phyloP scores from a whole-genome alignment of 2,888 invertebrate species.

The Andrena marginata region DNA sequence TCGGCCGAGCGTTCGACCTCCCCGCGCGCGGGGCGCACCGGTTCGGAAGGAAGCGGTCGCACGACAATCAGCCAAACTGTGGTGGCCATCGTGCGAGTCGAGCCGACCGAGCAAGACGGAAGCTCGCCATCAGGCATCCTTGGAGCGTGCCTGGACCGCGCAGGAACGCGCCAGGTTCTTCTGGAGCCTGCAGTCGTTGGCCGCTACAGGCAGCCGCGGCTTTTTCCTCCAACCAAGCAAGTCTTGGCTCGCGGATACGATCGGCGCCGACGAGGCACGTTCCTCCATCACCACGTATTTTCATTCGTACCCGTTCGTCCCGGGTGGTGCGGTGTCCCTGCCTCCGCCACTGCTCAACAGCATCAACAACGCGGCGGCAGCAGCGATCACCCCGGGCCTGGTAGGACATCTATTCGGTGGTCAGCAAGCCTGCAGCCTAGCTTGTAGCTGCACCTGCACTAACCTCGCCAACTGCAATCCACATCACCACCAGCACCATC shows the following conservation, averaged over 20 bases:
- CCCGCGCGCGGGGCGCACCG: not conserved
- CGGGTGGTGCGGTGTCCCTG: slow-evolving; percentile 84
- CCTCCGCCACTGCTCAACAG: slow-evolving; percentile 80
- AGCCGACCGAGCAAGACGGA: slow-evolving; percentile 58
- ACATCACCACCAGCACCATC: slow-evolving; percentile 76
- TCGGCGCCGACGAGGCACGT: slow-evolving; percentile 77
- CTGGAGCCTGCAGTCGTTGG: slow-evolving; percentile 68
- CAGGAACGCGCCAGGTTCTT: slow-evolving; percentile 59
- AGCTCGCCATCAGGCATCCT: slow-evolving; percentile 60
- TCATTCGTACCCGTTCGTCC: slow-evolving; percentile 85
- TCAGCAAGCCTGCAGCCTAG: slow-evolving; percentile 80
- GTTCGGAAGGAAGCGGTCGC: slow-evolving; percentile 10
- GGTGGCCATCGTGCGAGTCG: slow-evolving; percentile 76
- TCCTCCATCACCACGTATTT: slow-evolving; percentile 85
- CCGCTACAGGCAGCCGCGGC: slow-evolving; percentile 45
- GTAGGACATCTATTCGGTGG: slow-evolving; percentile 78
- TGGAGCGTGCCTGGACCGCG: slow-evolving; percentile 64
- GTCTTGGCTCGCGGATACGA: slow-evolving; percentile 68
- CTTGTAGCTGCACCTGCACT: slow-evolving; percentile 82
- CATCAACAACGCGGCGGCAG: slow-evolving; percentile 74
- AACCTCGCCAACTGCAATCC: slow-evolving; percentile 77
- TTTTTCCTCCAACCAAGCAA: slow-evolving; percentile 70
- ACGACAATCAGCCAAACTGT: slow-evolving; percentile 77
- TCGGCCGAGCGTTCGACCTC: slow-evolving; percentile 45
- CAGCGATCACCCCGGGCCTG: slow-evolving; percentile 77